Conservation (phyloP, 2,113 vertebrate species). For the Bagarius yarrelli region DNA sequence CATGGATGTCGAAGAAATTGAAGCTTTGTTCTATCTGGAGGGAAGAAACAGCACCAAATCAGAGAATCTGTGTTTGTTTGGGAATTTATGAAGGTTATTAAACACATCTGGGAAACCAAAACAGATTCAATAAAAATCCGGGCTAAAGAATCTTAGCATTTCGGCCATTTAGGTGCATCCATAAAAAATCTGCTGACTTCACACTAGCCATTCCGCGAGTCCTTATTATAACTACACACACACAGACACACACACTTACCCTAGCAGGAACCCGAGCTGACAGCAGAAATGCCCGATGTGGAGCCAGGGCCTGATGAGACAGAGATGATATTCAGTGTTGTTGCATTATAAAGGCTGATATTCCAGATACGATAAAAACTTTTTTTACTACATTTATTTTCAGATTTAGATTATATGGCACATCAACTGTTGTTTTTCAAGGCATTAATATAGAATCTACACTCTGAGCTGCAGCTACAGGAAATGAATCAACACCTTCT, state of each 20-base stretch:
- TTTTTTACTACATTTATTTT: background rate
- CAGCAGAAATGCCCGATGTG: constrained; percentile 87
- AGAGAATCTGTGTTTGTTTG: background rate
- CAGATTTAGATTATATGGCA: background rate
- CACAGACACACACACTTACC: constrained; percentile 67
- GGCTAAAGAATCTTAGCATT: background rate
- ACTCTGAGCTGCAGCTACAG: no score
- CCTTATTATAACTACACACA: background rate
- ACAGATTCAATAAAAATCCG: background rate
- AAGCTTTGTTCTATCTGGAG: constrained; percentile 81
- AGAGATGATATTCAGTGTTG: background rate
- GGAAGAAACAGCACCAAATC: background rate
- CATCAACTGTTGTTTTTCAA: background rate
- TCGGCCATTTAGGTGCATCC: background rate
- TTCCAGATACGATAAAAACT: background rate
- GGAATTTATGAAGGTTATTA: background rate
- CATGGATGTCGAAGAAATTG: constrained; percentile 86
- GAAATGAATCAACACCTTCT: no score
- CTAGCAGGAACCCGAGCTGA: constrained; percentile 86
- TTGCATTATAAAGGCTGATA: background rate
- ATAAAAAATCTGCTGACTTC: no score
- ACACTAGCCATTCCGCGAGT: background rate
- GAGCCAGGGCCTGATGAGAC: constrained; percentile 79
- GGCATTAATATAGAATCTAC: no score
- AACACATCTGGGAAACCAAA: background rate